Conservation (phyloP, 1,140 invertebrate species). For the Bicyclus anynana region DNA sequence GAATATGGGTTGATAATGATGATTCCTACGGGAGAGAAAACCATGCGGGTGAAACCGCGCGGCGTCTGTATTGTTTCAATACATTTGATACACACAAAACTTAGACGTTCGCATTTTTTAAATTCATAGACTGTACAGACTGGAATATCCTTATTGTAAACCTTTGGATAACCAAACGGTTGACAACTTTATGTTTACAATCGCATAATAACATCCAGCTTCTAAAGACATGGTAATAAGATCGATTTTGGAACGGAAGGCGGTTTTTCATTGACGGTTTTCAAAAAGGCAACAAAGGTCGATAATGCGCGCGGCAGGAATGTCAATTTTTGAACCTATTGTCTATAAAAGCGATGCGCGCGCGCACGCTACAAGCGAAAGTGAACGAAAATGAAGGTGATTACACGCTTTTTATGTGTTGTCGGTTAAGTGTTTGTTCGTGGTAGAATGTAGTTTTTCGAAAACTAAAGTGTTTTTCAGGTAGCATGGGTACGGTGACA, state of each 20-base stretch:
- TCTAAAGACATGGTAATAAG: background rate
- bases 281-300: slow-evolving; percentile 42
- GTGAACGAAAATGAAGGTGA: slow-evolving; percentile 70
- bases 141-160: slow-evolving; percentile 9
- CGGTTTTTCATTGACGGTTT: slow-evolving; percentile 7
- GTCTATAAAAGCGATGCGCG: slow-evolving; percentile 63
- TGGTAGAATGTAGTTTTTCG: background rate
- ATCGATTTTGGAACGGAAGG: background rate
- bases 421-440: slow-evolving; percentile 3
- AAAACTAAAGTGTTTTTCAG: background rate
- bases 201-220: background rate
- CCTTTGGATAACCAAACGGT: background rate
- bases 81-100: too few species aligned
- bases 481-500: too few species aligned
- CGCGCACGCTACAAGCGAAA: slow-evolving; percentile 46
- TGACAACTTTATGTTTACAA: background rate
- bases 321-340: slow-evolving; percentile 46
- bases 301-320: slow-evolving; percentile 42
- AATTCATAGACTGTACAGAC: background rate
- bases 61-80: too few species aligned
- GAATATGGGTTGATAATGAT: too few species aligned
- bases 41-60: too few species aligned
- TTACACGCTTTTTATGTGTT: slow-evolving; percentile 53
- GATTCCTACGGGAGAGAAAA: too few species aligned
- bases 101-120: background rate